These are phyloP conservation scores for Stenodera caucasica DNA, from an alignment of 2,888 invertebrate species.

Conservation along the genomic window DNA sequence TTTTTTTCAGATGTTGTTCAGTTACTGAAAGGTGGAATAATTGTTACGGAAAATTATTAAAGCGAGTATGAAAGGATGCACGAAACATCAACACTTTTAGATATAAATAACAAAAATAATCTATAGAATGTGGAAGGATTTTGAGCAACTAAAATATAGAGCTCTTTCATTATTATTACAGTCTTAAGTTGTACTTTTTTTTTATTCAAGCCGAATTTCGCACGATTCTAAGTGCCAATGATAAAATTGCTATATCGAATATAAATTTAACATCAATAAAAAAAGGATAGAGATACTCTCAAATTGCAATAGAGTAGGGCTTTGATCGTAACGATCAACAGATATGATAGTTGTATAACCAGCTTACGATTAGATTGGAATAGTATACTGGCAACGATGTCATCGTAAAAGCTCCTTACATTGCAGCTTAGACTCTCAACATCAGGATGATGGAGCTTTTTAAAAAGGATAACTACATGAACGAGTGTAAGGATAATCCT, in stretches of 20 bases:
- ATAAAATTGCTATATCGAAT: neutral
- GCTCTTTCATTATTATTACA: no score
- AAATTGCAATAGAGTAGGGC: slow-evolving; percentile 23
- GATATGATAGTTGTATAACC: slow-evolving; percentile 1
- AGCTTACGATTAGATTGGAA: neutral
- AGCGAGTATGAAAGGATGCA: no score
- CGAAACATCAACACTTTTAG: no score
- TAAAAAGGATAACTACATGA: slow-evolving; percentile 27
- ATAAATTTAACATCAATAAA: no score
- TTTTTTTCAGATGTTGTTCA: neutral
- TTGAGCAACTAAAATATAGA: no score
- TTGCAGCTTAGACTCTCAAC: slow-evolving; percentile 22
- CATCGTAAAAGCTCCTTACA: slow-evolving; percentile 29
- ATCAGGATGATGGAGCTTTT: slow-evolving; percentile 25
- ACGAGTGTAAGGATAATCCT: slow-evolving; percentile 26
- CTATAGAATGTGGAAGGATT: no score
- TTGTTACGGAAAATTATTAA: neutral
- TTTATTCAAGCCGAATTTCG: no score
- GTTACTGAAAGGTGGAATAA: neutral
- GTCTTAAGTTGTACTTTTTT: no score
- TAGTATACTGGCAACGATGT: slow-evolving; percentile 12
- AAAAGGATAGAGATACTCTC: slow-evolving; percentile 9
- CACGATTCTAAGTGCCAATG: neutral
- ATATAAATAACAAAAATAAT: no score
- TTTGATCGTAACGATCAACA: slow-evolving; percentile 30